Base-by-base conservation (phyloP, 2,888 invertebrate species). In the Perithous albicinctus region DNA sequence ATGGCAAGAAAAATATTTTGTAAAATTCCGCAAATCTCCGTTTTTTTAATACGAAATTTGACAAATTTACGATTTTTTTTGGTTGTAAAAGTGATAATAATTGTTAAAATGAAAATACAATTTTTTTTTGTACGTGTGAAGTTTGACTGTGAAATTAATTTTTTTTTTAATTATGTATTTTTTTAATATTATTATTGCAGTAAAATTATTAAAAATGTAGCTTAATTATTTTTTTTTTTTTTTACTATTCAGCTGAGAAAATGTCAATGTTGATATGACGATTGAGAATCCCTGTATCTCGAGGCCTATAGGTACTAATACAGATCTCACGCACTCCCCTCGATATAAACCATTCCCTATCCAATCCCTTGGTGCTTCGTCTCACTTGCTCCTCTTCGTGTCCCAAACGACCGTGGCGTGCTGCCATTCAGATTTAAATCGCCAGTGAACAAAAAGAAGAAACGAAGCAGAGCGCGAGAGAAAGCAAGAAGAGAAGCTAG, bases 391-490 rank as follows among this genome's bases (percentile, higher is more conserved):
- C 73, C 73, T 48, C 63, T 64, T 70, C 80, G 64, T 51, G 84
- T 85, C 81, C 85, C 86, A 87, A 87, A 86, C 89, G 89, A 90
- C 88, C 87, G 86, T 84, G 88, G 88, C 88, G 88, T 88, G 87
- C 90, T 87, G 86, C 90, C 89, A 92, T 92, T 92, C 92, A 92
- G 89, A 92, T 92, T 92, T 92, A 92, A 92, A 92, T 92, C 89
- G 90, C 88, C 87, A 83, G 87, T 75, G 85, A 80, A 87, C 85
- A 86, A 82, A 85, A 86, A 87, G 86, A 89, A 86, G 85, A 78
- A 82, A 82, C 63, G 70, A 67, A 77, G 77, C 73, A 51, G 41
- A 54, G 54, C n/a, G 29, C 46, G 41, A 59, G 43, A 64, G 82
- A 77, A 74, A 77, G 74, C 35, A 32, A 59, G 63, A 63, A n/a